phyloP scores from a whole-genome alignment of 2,888 invertebrate species.

The Azorinus chamasolen region DNA sequence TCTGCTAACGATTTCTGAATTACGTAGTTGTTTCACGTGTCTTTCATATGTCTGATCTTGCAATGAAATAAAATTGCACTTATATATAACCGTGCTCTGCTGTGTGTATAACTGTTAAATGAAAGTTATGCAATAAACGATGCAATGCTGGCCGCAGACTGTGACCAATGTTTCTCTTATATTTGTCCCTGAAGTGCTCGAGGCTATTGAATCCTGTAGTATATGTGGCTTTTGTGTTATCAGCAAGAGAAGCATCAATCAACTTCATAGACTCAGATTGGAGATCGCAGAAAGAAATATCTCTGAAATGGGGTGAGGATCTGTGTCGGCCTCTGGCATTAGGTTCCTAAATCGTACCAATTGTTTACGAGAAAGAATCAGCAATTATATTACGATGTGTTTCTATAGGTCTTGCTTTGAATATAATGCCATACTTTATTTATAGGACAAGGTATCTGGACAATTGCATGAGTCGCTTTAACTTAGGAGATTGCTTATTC shows the following conservation, averaged over 20 bases:
- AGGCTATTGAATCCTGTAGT: background rate
- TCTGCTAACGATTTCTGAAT: constrained; percentile 9
- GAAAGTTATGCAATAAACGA: constrained; percentile 1
- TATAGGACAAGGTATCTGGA: background rate
- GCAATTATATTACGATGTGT: background rate
- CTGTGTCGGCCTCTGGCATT: background rate
- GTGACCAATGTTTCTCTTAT: background rate
- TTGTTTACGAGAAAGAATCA: constrained; percentile 7
- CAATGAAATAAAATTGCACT: constrained; percentile 4
- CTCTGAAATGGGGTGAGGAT: background rate
- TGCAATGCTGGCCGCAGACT: background rate
- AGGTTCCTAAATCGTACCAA: background rate
- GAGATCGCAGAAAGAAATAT: too few relatives aligned
- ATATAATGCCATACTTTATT: background rate
- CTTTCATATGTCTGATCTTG: too few relatives aligned
- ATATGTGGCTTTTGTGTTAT: background rate
- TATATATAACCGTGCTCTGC: constrained; percentile 1
- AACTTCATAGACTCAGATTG: background rate
- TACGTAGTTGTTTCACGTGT: background rate
- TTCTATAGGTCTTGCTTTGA: background rate
- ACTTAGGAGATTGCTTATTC: constrained; percentile 1
- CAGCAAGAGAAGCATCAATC: background rate
- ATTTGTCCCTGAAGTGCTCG: constrained; percentile 1
- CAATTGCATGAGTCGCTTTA: background rate
- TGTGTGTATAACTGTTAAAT: too few relatives aligned